A percentile compares a stretch with the other conserved stretches of the same genome.
These are phyloP conservation scores for Lepilemur ruficaudatus DNA, from an alignment of 2,797 vertebrate species.

Conservation along the genomic window DNA sequence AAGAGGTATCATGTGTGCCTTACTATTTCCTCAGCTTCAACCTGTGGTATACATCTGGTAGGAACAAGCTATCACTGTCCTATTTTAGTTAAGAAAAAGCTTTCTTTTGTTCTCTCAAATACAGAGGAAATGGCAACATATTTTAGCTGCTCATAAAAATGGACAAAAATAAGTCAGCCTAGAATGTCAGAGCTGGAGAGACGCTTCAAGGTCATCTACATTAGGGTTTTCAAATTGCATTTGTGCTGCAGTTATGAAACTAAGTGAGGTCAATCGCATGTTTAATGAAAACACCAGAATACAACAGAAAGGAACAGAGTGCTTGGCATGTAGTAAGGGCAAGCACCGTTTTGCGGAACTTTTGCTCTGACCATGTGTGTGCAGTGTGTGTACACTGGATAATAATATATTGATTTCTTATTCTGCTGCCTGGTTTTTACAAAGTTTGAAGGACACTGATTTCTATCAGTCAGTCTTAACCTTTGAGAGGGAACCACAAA, in stretches of 20 bases:
- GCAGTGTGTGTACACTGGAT: not conserved
- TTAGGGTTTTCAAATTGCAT: not conserved
- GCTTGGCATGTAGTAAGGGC: not conserved
- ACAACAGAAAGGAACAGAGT: not conserved
- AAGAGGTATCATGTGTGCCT: not conserved
- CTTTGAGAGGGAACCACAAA: not conserved
- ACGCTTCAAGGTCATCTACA: not conserved
- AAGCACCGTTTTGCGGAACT: not conserved
- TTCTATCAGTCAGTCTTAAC: not conserved
- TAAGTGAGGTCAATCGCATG: not conserved
- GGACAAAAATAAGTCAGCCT: not conserved
- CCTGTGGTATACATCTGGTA: fast-evolving
- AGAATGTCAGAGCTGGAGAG: not conserved
- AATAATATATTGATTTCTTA: not conserved
- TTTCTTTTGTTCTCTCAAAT: slow-evolving; percentile 15
- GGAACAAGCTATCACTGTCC: not conserved
- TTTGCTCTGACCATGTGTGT: not conserved
- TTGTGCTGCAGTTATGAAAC: not conserved
- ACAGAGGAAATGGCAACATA: not conserved
- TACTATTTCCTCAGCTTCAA: not conserved
- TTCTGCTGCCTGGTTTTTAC: not conserved
- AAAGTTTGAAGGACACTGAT: not conserved
- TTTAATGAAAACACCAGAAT: not conserved
- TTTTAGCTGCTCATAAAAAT: not conserved
- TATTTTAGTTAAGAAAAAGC: slow-evolving; percentile 13